phyloP scores from a whole-genome alignment of 2,888 invertebrate genomes.

The Nemotelus nigrinus region DNA sequence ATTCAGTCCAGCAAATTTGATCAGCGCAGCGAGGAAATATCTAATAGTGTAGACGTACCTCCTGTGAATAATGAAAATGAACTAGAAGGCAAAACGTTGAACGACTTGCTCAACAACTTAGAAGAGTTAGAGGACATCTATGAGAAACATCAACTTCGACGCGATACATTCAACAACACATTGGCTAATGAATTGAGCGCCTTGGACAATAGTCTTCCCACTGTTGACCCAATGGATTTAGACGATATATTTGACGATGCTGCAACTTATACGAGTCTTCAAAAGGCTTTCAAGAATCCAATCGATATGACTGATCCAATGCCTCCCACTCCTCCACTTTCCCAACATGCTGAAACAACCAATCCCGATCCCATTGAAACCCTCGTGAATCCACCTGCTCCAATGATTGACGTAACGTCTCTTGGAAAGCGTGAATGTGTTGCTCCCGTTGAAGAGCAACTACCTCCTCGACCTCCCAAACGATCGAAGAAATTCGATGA shows the following conservation, averaged over 20 bases:
- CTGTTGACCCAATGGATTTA: constrained; percentile 65
- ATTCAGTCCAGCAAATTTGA: constrained; percentile 63
- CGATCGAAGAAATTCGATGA: constrained; percentile 71
- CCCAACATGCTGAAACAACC: constrained; percentile 61
- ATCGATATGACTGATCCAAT: constrained; percentile 72
- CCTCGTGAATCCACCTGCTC: constrained; percentile 63
- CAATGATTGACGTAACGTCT: constrained; percentile 67
- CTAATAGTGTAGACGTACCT: constrained; percentile 55
- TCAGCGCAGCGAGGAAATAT: constrained; percentile 53
- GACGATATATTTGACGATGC: constrained; percentile 79
- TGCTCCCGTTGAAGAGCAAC: constrained; percentile 69
- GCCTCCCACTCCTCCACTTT: constrained; percentile 62
- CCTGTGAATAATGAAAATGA: constrained; percentile 54
- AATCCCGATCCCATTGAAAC: constrained; percentile 64
- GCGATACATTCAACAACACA: constrained; percentile 65
- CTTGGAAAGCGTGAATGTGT: constrained; percentile 67
- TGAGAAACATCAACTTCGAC: constrained; percentile 74
- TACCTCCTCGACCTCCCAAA: constrained; percentile 85
- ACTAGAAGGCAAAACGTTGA: constrained; percentile 71
- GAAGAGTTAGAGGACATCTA: constrained; percentile 85
- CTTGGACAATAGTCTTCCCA: constrained; percentile 55
- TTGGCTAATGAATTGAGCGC: constrained; percentile 59
- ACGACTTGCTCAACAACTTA: constrained; percentile 79
- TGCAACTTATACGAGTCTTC: constrained; percentile 84
- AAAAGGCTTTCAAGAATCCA: constrained; percentile 87